Evolutionary conservation across 2,113 vertebrate genomes (phyloP).

Genomic region (Rhabdornis inornatus): DNA sequence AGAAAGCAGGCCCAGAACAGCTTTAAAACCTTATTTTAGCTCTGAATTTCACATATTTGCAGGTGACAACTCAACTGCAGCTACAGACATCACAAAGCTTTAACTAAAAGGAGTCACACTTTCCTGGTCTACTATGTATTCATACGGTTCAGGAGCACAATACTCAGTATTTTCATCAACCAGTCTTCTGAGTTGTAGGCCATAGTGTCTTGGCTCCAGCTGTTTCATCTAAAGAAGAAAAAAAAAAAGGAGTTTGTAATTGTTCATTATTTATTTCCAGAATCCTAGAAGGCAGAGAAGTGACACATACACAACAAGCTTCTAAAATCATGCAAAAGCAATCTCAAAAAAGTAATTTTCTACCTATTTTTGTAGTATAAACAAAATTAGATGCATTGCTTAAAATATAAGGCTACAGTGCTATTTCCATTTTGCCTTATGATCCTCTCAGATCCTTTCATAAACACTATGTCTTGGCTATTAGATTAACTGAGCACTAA

Average conservation of each 20-base stretch:
- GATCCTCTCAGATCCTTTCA: neutral
- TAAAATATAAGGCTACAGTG: neutral
- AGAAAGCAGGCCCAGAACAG: neutral
- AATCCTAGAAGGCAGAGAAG: neutral
- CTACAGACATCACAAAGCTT: neutral
- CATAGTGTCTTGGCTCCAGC: constrained; percentile 79
- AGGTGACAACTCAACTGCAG: neutral
- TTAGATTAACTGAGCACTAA: neutral
- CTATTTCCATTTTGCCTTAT: neutral
- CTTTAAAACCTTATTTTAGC: neutral
- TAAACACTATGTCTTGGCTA: neutral
- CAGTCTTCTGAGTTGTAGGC: constrained; percentile 77
- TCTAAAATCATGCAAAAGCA: neutral
- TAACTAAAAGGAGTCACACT: constrained; percentile 26
- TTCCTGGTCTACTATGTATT: constrained; percentile 82
- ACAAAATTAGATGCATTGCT: neutral
- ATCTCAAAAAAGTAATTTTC: neutral
- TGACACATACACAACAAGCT: neutral
- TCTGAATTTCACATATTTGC: neutral
- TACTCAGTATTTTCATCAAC: constrained; percentile 69
- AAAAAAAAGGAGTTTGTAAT: neutral
- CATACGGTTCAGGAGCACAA: constrained; percentile 59
- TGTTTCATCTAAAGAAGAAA: constrained; percentile 79
- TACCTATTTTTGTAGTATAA: neutral
- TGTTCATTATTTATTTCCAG: neutral